Percentiles rank a stretch among this genome's conserved stretches.
Evolutionary conservation across 2,113 vertebrate genomes (phyloP).

Genomic region (human (Homo sapiens)): GRCh38 chr7:52175501-52176000

Average conservation of each 20-base stretch:
- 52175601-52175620: not conserved
- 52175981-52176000: not conserved
- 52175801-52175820: not conserved
- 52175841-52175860: accelerated
- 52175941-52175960: not conserved
- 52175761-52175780: not conserved
- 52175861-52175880: accelerated
- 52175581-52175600: not conserved
- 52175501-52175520: not conserved
- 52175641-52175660: not conserved
- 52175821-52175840: accelerated
- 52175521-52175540: not conserved
- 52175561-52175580: not conserved
- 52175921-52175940: not conserved
- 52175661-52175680: not conserved
- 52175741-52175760: not conserved
- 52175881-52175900: not conserved
- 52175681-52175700: not conserved
- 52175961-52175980: too few species aligned
- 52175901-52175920: accelerated
- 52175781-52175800: not conserved
- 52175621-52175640: not conserved
- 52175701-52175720: not conserved
- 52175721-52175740: not conserved
- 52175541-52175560: not conserved